Conservation (phyloP, 2,797 vertebrate species). For the Tarsius wallacei region DNA sequence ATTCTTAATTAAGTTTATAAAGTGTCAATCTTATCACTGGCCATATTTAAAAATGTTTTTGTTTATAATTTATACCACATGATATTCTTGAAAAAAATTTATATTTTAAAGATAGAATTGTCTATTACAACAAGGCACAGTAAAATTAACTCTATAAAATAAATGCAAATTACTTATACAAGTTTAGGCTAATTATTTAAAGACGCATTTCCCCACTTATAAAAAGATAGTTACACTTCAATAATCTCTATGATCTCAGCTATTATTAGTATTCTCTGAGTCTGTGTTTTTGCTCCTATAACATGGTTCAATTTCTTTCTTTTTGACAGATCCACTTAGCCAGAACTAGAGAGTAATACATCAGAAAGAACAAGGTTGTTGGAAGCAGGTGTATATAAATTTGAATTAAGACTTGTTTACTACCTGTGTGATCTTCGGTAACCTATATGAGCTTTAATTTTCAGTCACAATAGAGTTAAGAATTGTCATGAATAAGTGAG, state of each 20-base stretch:
- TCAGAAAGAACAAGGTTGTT: background rate
- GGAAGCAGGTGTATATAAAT: background rate
- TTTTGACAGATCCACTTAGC: background rate
- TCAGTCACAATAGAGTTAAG: background rate
- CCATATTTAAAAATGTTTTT: conserved; percentile 21
- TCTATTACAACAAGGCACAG: background rate
- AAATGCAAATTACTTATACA: conserved; percentile 10
- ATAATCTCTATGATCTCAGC: background rate
- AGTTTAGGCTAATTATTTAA: conserved; percentile 20
- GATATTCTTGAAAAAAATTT: conserved; percentile 12
- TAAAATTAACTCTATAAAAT: conserved; percentile 60
- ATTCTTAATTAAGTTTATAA: background rate
- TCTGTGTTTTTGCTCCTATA: background rate
- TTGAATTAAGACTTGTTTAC: background rate
- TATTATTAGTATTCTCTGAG: conserved; percentile 1
- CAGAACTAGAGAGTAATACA: background rate
- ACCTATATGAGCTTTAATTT: conserved; percentile 24
- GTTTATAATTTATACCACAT: background rate
- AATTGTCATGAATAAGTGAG: background rate
- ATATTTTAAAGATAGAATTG: conserved; percentile 50
- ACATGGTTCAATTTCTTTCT: background rate
- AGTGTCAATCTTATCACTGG: background rate
- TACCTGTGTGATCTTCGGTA: conserved; percentile 5
- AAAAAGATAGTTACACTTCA: background rate
- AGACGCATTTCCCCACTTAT: conserved; percentile 22